These are phyloP conservation scores for Cabera pusaria DNA, from an alignment of 2,888 invertebrate species.

Conservation along the genomic window DNA sequence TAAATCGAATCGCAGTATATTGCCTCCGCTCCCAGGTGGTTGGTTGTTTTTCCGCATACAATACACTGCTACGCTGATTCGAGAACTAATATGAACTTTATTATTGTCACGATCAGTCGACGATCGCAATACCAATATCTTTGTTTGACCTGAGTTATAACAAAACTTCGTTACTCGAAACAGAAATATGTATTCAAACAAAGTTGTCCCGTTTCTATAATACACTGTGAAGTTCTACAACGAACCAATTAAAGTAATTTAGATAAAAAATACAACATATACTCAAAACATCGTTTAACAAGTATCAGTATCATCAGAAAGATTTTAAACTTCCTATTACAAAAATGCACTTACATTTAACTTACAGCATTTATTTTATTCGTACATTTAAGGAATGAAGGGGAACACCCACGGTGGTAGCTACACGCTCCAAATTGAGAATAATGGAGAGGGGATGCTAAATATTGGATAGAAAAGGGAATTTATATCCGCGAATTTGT, in stretches of 20 bases:
- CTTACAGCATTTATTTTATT: background rate
- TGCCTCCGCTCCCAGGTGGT: conserved; percentile 59
- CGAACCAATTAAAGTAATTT: no score
- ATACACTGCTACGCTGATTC: conserved; percentile 38
- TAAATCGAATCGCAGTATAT: conserved; percentile 73
- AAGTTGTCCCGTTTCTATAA: no score
- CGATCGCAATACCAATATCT: conserved; percentile 2
- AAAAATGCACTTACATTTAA: no score
- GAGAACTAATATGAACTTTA: conserved; percentile 51
- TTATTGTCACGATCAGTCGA: conserved; percentile 32
- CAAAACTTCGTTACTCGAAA: conserved; percentile 8
- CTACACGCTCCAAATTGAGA: conserved; percentile 76
- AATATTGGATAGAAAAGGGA: conserved; percentile 52
- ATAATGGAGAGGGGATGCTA: conserved; percentile 71
- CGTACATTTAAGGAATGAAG: conserved; percentile 77
- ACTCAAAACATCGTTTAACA: no score
- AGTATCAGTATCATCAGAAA: no score
- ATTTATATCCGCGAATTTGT: conserved; percentile 7
- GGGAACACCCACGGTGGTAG: conserved; percentile 70
- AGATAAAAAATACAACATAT: no score
- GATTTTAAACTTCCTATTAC: no score
- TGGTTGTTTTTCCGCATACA: conserved; percentile 59
- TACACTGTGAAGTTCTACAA: no score
- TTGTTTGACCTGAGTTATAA: conserved; percentile 13
- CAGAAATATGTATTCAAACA: no score